phyloP scores from a whole-genome alignment of 2,113 vertebrate species.

The Oenanthe melanoleuca region DNA sequence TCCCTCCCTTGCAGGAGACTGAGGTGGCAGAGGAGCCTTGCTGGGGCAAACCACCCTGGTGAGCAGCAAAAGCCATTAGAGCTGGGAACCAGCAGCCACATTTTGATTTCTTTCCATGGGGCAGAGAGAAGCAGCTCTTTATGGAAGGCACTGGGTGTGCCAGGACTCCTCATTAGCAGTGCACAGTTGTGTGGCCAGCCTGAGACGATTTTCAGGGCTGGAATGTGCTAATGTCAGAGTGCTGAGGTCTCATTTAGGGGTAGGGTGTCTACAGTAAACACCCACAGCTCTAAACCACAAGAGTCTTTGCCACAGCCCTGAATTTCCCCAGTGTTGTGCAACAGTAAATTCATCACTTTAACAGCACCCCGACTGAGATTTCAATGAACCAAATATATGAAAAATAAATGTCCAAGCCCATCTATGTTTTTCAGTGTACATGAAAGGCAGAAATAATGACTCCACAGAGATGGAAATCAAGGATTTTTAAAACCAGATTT shows the following conservation, averaged over 20 bases:
- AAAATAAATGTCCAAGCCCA: background rate
- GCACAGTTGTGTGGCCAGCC: background rate
- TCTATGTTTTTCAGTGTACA: background rate
- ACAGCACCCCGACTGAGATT: background rate
- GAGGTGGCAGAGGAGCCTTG: background rate
- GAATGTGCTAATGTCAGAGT: background rate
- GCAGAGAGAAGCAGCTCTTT: background rate
- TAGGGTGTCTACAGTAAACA: background rate
- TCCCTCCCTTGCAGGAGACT: background rate
- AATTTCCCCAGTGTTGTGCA: background rate
- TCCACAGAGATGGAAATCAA: background rate
- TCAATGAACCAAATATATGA: background rate
- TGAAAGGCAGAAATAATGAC: background rate
- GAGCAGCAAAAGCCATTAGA: background rate
- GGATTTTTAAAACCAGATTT: background rate
- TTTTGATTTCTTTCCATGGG: background rate
- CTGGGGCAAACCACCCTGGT: background rate
- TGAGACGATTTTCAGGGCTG: background rate
- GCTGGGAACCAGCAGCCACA: background rate
- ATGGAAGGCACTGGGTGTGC: background rate
- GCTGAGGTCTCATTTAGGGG: background rate
- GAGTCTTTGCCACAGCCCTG: background rate
- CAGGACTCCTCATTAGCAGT: background rate
- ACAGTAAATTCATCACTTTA: background rate
- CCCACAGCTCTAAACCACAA: background rate